Evolutionary conservation across 2,888 invertebrate species (phyloP), one percentile per base, ranked within the genome.

Genomic region (Melanostoma mellinum): DNA sequence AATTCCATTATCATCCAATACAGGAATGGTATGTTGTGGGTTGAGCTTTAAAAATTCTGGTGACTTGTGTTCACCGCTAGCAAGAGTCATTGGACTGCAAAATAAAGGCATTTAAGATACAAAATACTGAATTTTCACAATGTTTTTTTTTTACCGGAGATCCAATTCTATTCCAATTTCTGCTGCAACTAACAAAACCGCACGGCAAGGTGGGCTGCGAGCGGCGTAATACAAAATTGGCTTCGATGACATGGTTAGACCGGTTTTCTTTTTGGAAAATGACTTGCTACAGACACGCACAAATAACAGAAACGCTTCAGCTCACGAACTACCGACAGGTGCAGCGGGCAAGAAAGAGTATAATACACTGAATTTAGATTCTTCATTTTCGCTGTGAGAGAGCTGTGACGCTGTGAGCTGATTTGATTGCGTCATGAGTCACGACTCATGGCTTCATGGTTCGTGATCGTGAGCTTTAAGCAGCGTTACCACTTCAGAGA

Each of bases 181-280:
- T 81, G 94, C 94, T 5, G 95, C 95, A 0, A 93, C 92, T 72
- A 95, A 89, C 36, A 93, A 91, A 6, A 94, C 95, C 0, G 93
- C 90, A 4, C 95, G 92, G 89, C 94, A 94, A 5, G 95, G 95
- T 1, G 94, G 92, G 86, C 95, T 95, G 87, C 93, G 93, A 9
- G 93, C 92, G 35, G 93, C 87, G 88, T 94, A 93, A 90, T 95
- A 95, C 58, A 94, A 91, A 87, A 90, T 86, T 38, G 91, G 91
- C 86, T 90, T 90, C 6, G 60, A 68, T 38, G 88, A 72, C 90
- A 90, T 89, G 2, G 35, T 42, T 50, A 0, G 35, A 58, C 71
- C 36, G 52, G 72, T 72, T 77, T 69, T 2, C 35, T 48, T 9
- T 20, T 20, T 20, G 20, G 20, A 20, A 20, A 20, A 20, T 20